Base-by-base conservation (phyloP, 2,888 invertebrate genomes). In the Lithosia quadra region DNA sequence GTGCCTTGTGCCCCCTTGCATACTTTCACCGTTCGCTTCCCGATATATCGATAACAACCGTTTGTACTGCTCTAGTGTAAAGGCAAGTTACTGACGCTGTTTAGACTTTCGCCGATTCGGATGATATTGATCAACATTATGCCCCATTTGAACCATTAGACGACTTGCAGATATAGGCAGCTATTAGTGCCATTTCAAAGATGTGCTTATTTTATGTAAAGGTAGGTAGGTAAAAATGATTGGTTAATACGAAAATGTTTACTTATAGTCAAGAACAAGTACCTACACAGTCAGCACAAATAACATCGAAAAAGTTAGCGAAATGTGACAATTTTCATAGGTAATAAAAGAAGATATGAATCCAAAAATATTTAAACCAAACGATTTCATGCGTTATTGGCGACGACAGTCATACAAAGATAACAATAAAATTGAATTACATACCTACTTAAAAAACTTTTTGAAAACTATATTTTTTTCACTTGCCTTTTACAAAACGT, bases 1-100 rank as follows among this genome's bases (percentile, higher is more conserved):
- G 90, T 87, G 81, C 84, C 82, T 85, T 86, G 88, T 89, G 91
- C 88, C 89, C 21, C 86, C 87, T 91, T 91, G 90, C 91, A 90
- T 93, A 93, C 94, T 94, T 94, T 93, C 94, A 92, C 94, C 91
- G 81, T 80, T 85, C 83, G 86, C 87, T 90, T 90, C 88, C 89
- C 87, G 88, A 89, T 89, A 80, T 87, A 88, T 87, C 87, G 88
- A 89, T 88, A 88, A 85, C 77, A 85, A 81, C 74, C 86, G 84
- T 87, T 87, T 83, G 80, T 76, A 84, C 81, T 77, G 80, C 75
- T 77, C 84, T 76, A 83, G 81, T 79, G 76, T 80, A 80, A 75
- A 73, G 70, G 69, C 83, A 71, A 84, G 80, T 81, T 76, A 77
- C 82, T 80, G 69, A 67, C 56, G 64, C 61, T 64, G 67, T 70